Evolutionary conservation across 2,113 vertebrate genomes (phyloP), one percentile per base, ranked within the genome.

Genomic region (Poicephalus gulielmi): DNA sequence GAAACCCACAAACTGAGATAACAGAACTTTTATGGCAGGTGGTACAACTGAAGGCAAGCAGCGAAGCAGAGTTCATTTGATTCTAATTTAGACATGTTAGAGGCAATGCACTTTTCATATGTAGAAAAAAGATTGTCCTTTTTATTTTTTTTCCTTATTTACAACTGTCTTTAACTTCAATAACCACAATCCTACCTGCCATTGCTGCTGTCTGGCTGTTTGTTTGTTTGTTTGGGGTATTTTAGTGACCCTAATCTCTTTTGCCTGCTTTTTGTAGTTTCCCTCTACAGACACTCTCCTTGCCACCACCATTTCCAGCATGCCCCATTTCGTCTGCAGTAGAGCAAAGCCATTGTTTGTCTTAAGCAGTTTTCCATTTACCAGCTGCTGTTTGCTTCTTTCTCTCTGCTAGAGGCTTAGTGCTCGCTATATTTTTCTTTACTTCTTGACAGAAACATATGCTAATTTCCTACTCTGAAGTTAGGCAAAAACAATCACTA

Each of bases 361-460:
- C 55, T 81, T 44, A 52, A 55, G 55, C 41, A 74, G 31, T 74
- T 82, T 94, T 73, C 60, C 27, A 35, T 66, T 84, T 46, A 91
- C 27, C 70, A 95, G 81, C 37, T 86, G 73, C 55, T 92, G 76
- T 79, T 84, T 86, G 50, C 46, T 64, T 53, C 50, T 67, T 41
- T 52, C 47, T 71, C 30, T 60, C 73, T 93, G 44, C 57, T 92
- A 93, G 57, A 86, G 66, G 77, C 66, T 93, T 14, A 37, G 37
- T 17, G 25, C 22, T 90, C 18, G 7, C 57, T 69, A 3, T 43
- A 70, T 83, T 95, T 93, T 75, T 93, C 76, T 90, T 83, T 81
- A 44, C 31, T 74, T 92, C 35, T 76, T 89, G 74, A 85, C 78
- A 85, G 77, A 76, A 82, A 68, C 44, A 31, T 78, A 92, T 69